Percentiles rank a stretch among this genome's conserved stretches.
Evolutionary conservation across 2,888 invertebrate species (phyloP).

Genomic region (Ennomos quercinarius): DNA sequence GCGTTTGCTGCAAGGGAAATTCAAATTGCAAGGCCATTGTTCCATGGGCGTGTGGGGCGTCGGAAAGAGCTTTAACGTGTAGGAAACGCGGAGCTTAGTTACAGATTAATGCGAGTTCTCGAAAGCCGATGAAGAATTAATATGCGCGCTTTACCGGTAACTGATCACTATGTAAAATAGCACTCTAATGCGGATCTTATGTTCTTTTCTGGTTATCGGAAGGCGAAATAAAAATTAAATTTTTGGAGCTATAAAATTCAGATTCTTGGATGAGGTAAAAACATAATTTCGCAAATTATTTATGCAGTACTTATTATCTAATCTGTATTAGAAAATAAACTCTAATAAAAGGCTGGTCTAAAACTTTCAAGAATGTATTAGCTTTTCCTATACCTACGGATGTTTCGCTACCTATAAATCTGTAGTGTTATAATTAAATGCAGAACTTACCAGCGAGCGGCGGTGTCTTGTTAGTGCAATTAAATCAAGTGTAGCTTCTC

Average conservation of each 20-base stretch:
- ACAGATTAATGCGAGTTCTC: slow-evolving; percentile 58
- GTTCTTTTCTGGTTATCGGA: slow-evolving; percentile 17
- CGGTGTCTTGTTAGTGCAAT: slow-evolving; percentile 67
- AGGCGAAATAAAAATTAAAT: background rate
- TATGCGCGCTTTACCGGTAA: slow-evolving; percentile 34
- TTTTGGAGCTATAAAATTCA: too few relatives aligned
- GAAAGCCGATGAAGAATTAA: slow-evolving; percentile 40
- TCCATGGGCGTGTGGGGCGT: slow-evolving; percentile 54
- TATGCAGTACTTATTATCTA: background rate
- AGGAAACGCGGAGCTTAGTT: slow-evolving; percentile 56
- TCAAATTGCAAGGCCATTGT: slow-evolving; percentile 72
- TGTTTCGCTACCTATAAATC: slow-evolving; percentile 44
- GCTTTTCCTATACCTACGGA: slow-evolving; percentile 38
- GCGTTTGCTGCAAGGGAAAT: slow-evolving; percentile 57
- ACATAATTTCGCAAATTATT: slow-evolving; percentile 1
- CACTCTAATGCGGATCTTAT: slow-evolving; percentile 36
- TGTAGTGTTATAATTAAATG: slow-evolving; percentile 61
- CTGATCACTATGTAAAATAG: slow-evolving; percentile 36
- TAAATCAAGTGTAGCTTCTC: slow-evolving; percentile 54
- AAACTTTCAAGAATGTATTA: slow-evolving; percentile 29
- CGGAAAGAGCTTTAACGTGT: slow-evolving; percentile 68
- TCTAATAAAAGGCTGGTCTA: background rate
- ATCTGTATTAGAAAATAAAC: too few relatives aligned
- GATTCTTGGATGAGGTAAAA: slow-evolving; percentile 1
- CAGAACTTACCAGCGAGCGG: slow-evolving; percentile 51